Percentiles rank a stretch among this genome's conserved stretches.
Evolutionary conservation across 2,888 invertebrate species (phyloP).

Genomic region (Aphidius colemani): DNA sequence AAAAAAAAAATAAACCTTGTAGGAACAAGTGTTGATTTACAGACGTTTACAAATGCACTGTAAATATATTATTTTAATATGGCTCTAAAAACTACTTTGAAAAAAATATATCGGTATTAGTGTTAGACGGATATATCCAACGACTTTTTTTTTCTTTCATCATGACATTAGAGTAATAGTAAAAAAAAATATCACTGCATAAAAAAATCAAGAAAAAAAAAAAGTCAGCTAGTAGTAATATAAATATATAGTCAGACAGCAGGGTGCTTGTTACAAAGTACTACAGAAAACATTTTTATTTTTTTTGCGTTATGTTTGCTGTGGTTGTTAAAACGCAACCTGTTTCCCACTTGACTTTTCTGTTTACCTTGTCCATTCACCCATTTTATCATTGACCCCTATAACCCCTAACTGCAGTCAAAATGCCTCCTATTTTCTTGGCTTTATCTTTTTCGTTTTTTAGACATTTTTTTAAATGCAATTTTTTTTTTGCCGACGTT

Average conservation of each 20-base stretch:
- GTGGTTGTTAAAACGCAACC: background rate
- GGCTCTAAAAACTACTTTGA: too few species aligned
- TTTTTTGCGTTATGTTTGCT: background rate
- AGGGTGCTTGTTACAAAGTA: conserved; percentile 18
- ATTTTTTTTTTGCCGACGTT: conserved; percentile 36
- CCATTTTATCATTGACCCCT: background rate
- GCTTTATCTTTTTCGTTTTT: conserved; percentile 20
- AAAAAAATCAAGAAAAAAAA: background rate
- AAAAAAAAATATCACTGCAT: too few species aligned
- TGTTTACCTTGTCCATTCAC: background rate
- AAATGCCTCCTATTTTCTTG: conserved; percentile 1
- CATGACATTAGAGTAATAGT: too few species aligned
- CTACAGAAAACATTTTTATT: conserved; percentile 12
- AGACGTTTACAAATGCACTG: too few species aligned
- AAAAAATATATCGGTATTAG: too few species aligned
- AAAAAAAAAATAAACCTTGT: too few species aligned
- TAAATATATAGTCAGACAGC: conserved; percentile 3
- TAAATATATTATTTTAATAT: too few species aligned
- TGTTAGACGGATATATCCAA: too few species aligned
- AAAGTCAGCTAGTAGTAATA: conserved; percentile 1
- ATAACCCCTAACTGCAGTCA: background rate
- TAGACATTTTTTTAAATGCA: conserved; percentile 20
- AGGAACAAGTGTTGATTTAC: too few species aligned
- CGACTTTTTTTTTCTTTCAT: too few species aligned
- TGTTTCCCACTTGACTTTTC: background rate